Evolutionary conservation across 2,113 vertebrate genomes (phyloP), one percentile per base, ranked within the genome.

Genomic region (Collichthys lucidus): DNA sequence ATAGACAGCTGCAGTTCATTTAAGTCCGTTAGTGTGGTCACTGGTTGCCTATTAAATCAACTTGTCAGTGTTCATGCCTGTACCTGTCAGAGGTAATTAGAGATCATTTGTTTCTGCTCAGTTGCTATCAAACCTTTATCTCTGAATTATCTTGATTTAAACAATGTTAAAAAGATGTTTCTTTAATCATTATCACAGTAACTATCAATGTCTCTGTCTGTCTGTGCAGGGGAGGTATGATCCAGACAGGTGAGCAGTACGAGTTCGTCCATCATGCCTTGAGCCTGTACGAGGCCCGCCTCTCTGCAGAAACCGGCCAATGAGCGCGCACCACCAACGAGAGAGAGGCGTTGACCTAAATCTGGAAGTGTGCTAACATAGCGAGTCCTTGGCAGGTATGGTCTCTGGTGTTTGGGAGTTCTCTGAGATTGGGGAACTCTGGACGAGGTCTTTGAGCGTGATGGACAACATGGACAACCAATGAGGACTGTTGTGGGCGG

Each of bases 181-280:
- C 0, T 46, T 46, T 1, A 8, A 14, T 46, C 44, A 46, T 11
- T 14, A 46, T n/a, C n/a, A n/a, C n/a, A n/a, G n/a, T n/a, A n/a
- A n/a, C n/a, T n/a, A n/a, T n/a, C n/a, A 16, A 4, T 52, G 12
- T 31, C 0, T 19, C 3, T 40, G n/a, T 63, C 5, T 29, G 62
- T 42, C 0, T 29, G 26, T 82, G 69, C 94, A 99, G 98, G 82
- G 98, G 98, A 14, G 98, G 98, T 44, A 99, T 99, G 98, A 97
- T 99, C 90, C 98, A 99, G 89, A 99, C 98, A n/a, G 97, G 95
- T 0, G 97, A 99, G 92, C 98, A 99, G 94, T 99, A 99, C 69
- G 97, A 98, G 92, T 99, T 99, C 75, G 97, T 99, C 70, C 98
- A 99, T 82, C 97, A 98, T 12, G 98, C 97, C 47, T 90, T 99